These are phyloP conservation scores for Prunella fulvescens DNA, from an alignment of 2,113 vertebrate species.

Conservation along the genomic window DNA sequence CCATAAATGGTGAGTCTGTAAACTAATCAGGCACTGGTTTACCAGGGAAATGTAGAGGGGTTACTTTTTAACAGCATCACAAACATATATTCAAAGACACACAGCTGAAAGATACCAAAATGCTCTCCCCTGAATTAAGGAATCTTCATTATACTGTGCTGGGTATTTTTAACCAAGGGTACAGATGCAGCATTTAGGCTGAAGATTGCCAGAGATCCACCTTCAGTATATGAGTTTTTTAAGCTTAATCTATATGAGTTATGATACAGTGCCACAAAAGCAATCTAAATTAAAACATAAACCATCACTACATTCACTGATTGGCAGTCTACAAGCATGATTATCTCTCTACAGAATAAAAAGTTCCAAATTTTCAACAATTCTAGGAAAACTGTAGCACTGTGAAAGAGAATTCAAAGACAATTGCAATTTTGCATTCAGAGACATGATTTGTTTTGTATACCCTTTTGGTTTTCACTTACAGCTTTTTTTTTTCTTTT, in stretches of 20 bases:
- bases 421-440: not conserved
- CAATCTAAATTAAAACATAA: conserved; percentile 14
- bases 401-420: not conserved
- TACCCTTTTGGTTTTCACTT: not conserved
- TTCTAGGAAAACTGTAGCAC: not conserved
- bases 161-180: not conserved
- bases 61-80: not conserved
- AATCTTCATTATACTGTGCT: not conserved
- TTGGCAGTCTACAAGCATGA: not conserved
- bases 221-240: not conserved
- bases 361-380: not conserved
- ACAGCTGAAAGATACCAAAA: not conserved
- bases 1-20: not conserved
- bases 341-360: not conserved
- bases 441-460: not conserved
- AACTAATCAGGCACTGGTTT: not conserved
- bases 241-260: not conserved
- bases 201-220: not conserved
- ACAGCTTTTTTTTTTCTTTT: not conserved
- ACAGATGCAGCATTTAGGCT: not conserved
- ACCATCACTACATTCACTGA: not conserved
- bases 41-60: not conserved
- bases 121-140: not conserved
- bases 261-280: not conserved
- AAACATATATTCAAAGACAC: not conserved